Conservation (phyloP, 2,888 invertebrate species). For the Drosophila neonasuta region DNA sequence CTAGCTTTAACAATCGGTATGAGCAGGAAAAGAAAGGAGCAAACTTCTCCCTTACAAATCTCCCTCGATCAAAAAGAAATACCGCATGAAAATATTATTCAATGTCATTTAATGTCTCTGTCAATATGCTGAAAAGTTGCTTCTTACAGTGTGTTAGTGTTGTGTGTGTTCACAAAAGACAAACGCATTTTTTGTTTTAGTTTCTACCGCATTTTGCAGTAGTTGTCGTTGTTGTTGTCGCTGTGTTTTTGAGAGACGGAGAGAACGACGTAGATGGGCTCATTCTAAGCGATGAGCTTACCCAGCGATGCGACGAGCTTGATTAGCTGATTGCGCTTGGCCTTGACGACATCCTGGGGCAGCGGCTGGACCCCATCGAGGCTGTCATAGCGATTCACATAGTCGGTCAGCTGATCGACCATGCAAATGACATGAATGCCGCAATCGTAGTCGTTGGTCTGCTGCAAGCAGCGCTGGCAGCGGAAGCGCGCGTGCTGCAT, state of each 20-base stretch:
- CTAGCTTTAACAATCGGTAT: no score
- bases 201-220: no score
- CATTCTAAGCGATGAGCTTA: slow-evolving; percentile 61
- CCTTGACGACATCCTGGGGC: slow-evolving; percentile 83
- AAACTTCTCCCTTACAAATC: no score
- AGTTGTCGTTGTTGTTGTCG: not conserved
- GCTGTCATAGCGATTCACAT: slow-evolving; percentile 77
- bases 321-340: slow-evolving; percentile 86
- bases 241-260: not conserved
- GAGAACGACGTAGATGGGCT: no score
- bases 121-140: not conserved
- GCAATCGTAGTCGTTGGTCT: slow-evolving; percentile 94
- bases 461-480: slow-evolving; percentile 86
- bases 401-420: slow-evolving; percentile 84
- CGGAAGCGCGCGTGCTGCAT: slow-evolving; percentile 82
- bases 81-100: slow-evolving; percentile 2
- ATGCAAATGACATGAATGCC: slow-evolving; percentile 93
- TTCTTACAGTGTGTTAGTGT: not conserved
- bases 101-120: slow-evolving; percentile 11
- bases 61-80: not conserved
- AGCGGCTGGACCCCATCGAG: slow-evolving; percentile 76
- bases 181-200: slow-evolving; percentile 28
- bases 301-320: slow-evolving; percentile 84
- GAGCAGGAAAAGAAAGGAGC: no score
- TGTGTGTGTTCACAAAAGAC: slow-evolving; percentile 1